These are phyloP conservation scores for Rhimphoctona megacephalus DNA, from an alignment of 2,888 invertebrate genomes.

Conservation along the genomic window DNA sequence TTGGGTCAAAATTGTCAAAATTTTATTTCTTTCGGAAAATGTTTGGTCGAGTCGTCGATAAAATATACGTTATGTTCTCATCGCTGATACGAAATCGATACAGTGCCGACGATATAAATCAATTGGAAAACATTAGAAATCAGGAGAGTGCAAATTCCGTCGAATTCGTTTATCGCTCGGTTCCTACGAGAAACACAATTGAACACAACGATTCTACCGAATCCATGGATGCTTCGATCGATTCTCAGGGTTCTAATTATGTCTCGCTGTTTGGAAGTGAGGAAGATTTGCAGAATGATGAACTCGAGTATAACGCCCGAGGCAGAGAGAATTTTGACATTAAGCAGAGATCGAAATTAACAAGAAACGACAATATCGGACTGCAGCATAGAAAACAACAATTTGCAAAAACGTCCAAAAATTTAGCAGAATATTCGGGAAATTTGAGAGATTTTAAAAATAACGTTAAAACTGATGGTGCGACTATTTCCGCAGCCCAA, in stretches of 20 bases:
- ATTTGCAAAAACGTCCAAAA: constrained; percentile 22
- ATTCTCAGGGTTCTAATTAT: constrained; percentile 66
- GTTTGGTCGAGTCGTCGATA: constrained; percentile 66
- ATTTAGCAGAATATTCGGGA: constrained; percentile 39
- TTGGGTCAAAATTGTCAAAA: constrained; percentile 21
- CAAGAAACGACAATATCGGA: constrained; percentile 69
- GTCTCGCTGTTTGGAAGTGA: constrained; percentile 59
- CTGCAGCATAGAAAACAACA: constrained; percentile 51
- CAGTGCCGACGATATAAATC: constrained; percentile 25
- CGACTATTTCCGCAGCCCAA: not conserved
- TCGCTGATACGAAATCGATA: constrained; percentile 61
- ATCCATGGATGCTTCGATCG: constrained; percentile 62
- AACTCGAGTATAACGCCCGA: constrained; percentile 12
- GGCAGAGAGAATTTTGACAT: constrained; percentile 44
- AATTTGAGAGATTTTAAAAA: constrained; percentile 23
- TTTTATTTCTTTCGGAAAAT: constrained; percentile 44
- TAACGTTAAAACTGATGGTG: not conserved
- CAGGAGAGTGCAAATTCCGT: constrained; percentile 52
- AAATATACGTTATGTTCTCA: constrained; percentile 64
- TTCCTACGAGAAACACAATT: constrained; percentile 39
- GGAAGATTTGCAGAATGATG: constrained; percentile 40
- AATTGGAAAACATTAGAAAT: constrained; percentile 42
- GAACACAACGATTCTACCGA: constrained; percentile 60
- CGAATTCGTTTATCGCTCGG: constrained; percentile 67
- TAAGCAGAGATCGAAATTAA: constrained; percentile 71